Base-by-base conservation (phyloP, 2,888 invertebrate species). In the Idaea straminata region DNA sequence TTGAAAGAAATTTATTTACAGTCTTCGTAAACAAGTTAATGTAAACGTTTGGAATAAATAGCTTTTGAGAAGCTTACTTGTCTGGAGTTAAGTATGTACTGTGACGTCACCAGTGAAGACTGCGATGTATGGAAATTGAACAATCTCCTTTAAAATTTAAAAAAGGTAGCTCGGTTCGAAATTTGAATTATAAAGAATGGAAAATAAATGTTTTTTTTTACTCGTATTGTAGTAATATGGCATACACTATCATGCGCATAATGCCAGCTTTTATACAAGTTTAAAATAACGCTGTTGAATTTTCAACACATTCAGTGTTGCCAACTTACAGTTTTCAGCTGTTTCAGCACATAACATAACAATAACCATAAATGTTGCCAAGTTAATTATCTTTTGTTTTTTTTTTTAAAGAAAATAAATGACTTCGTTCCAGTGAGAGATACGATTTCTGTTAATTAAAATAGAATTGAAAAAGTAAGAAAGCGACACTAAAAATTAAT, bases 401-500 rank as follows among this genome's bases (percentile, higher is more conserved):
- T 25, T 25, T 59, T 25, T 5, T 59, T n/a, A 16, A 25, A 25
- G 59, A 59, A 34, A 16, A 58, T 58, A 66, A 66, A 62, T 58
- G 64, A 67, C 61, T 64, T 66, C 66, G 69, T 68, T 68, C 65
- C 68, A 70, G 62, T 38, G 66, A 64, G 64, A 38, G 34, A 59
- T 25, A 64, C 67, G 68, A 72, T 72, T 69, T 70, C 66, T 63
- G 66, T 68, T 70, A 69, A 72, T 71, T 69, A 73, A 71, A 70
- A 72, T 59, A 69, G 68, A 70, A 73, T 72, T 71, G 73, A 70
- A 72, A 74, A 69, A 70, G 73, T 70, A 68, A 70, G 64, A 64
- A 63, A 61, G 47, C 59, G 60, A 61, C 62, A 67, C 65, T 72
- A 70, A 74, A 70, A 71, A 72, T 66, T 72, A 67, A 74, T 71